Base-by-base conservation (phyloP, 2,888 invertebrate genomes). In the Vanessa cardui region DNA sequence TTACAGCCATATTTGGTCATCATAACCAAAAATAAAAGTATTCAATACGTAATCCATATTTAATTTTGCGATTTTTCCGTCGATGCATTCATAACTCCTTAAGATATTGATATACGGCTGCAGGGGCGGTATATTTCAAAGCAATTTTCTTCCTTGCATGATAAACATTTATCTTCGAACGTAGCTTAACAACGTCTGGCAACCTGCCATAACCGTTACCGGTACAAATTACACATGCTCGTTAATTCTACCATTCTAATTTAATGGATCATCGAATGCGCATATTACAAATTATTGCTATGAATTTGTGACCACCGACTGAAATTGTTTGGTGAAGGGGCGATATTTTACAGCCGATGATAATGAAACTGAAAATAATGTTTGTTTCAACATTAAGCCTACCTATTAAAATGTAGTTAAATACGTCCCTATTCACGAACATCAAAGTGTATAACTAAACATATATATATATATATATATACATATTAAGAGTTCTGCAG, bases 231-330 rank as follows among this genome's bases (percentile, higher is more conserved):
- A 77, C 78, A 70, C 72, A 73, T 73, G 73, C 73, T 72, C 76
- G 79, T 84, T 83, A 82, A 80, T 82, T 81, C 77, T 77, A 80
- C 81, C 78, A 77, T 79, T 82, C 78, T 79, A 78, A 83, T 80
- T 79, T 77, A 67, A 72, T 64, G 67, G 71, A 65, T 69, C 69
- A 64, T 54, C 58, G 66, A 54, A 66, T 64, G 58, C 58, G 64
- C 64, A 52, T 50, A 61, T 71, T 62, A 61, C 56, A 64, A 62
- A 62, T 56, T 49, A 56, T 33, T 44, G 33, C 20, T 33, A 61
- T 20, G 58, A 64, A 64, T 50, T 56, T 49, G 44, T 61, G 44
- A 68, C 54, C 68, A 33, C 33, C n/a, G 52, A 62, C 60, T 64
- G 39, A 64, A 64, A 47, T 46, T 60, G 54, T 16, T 39, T 46